Evolutionary conservation across 2,113 vertebrate species (phyloP).

Genomic region (Dipodomys spectabilis): DNA sequence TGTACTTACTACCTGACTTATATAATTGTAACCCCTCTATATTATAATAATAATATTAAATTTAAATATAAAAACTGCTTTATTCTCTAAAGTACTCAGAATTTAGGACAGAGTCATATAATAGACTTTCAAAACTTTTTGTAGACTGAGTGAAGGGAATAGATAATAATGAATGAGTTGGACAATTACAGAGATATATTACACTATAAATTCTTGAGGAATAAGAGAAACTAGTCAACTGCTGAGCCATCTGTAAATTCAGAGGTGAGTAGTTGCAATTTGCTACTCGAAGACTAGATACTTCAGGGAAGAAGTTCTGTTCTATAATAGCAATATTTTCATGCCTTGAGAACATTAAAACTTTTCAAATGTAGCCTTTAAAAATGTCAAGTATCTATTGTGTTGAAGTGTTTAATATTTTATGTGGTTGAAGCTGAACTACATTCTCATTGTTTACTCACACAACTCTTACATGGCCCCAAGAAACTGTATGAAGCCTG

Average conservation of each 20-base stretch:
- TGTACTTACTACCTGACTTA: too few species aligned
- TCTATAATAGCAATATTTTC: constrained; percentile 33
- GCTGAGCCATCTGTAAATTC: background rate
- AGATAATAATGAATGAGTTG: background rate
- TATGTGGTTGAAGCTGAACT: constrained; percentile 60
- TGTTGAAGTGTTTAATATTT: constrained; percentile 63
- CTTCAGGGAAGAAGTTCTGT: constrained; percentile 50
- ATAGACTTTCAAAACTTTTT: constrained; percentile 28
- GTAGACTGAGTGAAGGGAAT: background rate
- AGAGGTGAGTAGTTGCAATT: background rate
- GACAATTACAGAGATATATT: background rate
- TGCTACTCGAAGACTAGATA: constrained; percentile 15
- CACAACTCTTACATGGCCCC: constrained; percentile 5
- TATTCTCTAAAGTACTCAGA: constrained; percentile 37
- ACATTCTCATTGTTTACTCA: constrained; percentile 68
- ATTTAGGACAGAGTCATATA: background rate
- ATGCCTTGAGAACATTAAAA: constrained; percentile 24
- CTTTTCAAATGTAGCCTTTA: constrained; percentile 48
- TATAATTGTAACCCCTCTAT: too few species aligned
- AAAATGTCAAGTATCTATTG: constrained; percentile 65
- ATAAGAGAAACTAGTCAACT: background rate
- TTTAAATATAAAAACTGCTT: background rate
- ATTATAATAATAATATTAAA: too few species aligned
- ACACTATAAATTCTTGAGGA: constrained; percentile 24
- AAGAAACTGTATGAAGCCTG: constrained; percentile 15